Base-by-base conservation (phyloP, 2,797 vertebrate species). In the Yasuhikotakia modesta region DNA sequence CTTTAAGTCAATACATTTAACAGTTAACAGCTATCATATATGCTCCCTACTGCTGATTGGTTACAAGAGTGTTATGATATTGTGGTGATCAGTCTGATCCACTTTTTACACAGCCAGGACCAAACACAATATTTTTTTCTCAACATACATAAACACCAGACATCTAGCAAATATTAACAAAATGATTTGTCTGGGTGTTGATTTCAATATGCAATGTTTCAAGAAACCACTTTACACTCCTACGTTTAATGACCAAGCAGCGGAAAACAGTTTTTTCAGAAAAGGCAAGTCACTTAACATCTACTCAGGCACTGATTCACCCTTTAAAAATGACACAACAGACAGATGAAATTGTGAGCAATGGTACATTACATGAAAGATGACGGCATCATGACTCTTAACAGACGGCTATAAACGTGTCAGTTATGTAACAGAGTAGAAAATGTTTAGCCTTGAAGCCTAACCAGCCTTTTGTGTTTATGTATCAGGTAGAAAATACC, bases 321-420 rank as follows among this genome's bases (percentile, higher is more conserved):
- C 73, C 32, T 53, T 65, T 8, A 43, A 17, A 7, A 48, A 1
- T 19, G 32, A 65, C 61, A 19, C 17, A 73, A 73, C 39, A 43
- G 73, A 65, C 11, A 27, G 19, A 39, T n/a, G 19, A 65, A 43
- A 65, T 39, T 65, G 30, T 75, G 46, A 14, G 32, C 21, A 55
- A 21, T 66, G 48, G 11, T 35, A 19, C 5, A 52, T 73, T n/a
- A 43, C 27, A 74, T 35, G 19, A 74, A 27, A 35, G 32, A 27
- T 75, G 61, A 66, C 32, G 24, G 35, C 48, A 27, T 32, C 21
- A 27, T 55, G 32, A 66, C 61, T 65, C 19, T 53, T 27, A 65
- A 65, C 61, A 66, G 72, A 65, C 24, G 48, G 61, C 16, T 35
- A 16, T 73, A 13, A 64, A 65, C 64, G 46, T 21, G 61, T 32